phyloP scores from a whole-genome alignment of 2,113 vertebrate species.

The Rhinolophus ferrumequinum region DNA sequence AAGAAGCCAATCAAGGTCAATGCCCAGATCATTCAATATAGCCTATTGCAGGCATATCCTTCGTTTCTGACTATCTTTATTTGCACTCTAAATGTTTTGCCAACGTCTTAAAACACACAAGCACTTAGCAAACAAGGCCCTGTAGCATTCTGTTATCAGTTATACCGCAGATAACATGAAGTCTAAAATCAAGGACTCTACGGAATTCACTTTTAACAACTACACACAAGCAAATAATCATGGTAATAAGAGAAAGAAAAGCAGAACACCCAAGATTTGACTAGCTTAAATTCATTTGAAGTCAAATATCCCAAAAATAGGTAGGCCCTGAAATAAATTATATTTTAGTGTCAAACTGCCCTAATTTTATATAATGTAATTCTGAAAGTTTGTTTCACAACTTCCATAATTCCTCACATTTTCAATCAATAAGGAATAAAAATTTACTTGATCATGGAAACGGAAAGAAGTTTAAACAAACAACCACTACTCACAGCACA shows the following conservation, averaged over 20 bases:
- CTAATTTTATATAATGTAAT: slow-evolving; percentile 43
- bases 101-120: background rate
- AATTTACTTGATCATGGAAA: background rate
- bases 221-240: background rate
- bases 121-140: background rate
- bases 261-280: background rate
- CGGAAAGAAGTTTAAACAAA: slow-evolving; percentile 20
- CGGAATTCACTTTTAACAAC: slow-evolving; percentile 41
- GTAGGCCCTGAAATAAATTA: background rate
- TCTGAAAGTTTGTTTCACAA: background rate
- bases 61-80: background rate
- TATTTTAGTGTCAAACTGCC: slow-evolving; percentile 10
- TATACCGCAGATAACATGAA: background rate
- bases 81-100: slow-evolving; percentile 12
- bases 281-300: background rate
- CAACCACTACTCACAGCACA: background rate
- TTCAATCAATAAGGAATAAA: slow-evolving; percentile 40
- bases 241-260: background rate
- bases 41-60: background rate
- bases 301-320: background rate
- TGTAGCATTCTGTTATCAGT: background rate
- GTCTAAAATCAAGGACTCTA: background rate
- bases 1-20: background rate
- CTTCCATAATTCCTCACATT: background rate
- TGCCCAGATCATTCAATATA: background rate